Percentiles rank a stretch among this genome's conserved stretches.
These are phyloP conservation scores for Aleiodes sp. DNA, from an alignment of 1,140 invertebrate genomes.

Conservation along the genomic window DNA sequence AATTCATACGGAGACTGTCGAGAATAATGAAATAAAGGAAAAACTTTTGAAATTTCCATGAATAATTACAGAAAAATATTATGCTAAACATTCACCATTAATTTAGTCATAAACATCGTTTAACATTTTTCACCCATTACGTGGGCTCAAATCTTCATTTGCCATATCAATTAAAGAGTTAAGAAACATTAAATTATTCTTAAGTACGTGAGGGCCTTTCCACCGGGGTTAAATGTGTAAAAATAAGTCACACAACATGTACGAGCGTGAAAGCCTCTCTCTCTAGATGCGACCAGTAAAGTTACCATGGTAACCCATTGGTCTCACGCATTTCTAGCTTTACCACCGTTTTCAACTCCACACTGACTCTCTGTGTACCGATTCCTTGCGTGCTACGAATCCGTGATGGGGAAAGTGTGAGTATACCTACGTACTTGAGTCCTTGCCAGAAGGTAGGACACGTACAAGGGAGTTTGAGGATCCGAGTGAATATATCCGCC, in stretches of 20 bases:
- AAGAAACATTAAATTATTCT: constrained; percentile 17
- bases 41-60: not conserved
- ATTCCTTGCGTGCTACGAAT: constrained; percentile 6
- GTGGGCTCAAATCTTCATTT: not conserved
- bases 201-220: constrained; percentile 19
- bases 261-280: not conserved
- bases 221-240: constrained; percentile 25
- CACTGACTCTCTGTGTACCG: not conserved
- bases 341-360: constrained; percentile 1
- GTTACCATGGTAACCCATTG: constrained; percentile 27
- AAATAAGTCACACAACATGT: constrained; percentile 25
- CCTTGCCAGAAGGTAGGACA: constrained; percentile 42
- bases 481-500: not conserved
- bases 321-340: constrained; percentile 1
- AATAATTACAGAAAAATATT: no score
- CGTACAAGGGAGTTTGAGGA: constrained; percentile 34
- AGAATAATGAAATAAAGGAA: not conserved
- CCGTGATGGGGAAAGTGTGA: constrained; percentile 20
- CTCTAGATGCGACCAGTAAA: not conserved
- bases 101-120: no score
- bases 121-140: no score
- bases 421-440: constrained; percentile 29
- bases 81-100: no score
- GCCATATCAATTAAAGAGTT: not conserved
- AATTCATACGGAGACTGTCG: not conserved